phyloP scores from a whole-genome alignment of 2,888 invertebrate genomes.

The Leptinotarsa juncta region DNA sequence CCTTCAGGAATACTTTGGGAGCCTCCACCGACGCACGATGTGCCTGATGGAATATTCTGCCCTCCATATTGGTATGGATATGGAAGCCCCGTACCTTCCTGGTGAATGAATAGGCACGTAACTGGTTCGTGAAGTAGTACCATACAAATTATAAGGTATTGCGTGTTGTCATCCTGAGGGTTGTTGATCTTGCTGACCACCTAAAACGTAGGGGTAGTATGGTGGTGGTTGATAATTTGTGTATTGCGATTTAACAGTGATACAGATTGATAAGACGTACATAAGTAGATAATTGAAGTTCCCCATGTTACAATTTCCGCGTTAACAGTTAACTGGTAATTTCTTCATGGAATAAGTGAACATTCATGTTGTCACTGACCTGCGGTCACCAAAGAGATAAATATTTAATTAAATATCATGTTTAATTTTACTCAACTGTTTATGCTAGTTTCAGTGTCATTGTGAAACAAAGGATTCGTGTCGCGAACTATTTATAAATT shows the following conservation, averaged over 20 bases:
- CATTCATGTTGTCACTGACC: constrained; percentile 11
- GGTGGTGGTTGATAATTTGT: neutral
- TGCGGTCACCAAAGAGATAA: neutral
- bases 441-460: too few species aligned
- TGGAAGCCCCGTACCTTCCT: neutral
- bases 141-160: neutral
- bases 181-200: neutral
- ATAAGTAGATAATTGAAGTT: neutral
- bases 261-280: neutral
- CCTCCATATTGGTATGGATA: constrained; percentile 5
- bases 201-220: neutral
- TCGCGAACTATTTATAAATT: too few species aligned
- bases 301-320: constrained; percentile 5
- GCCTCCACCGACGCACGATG: too few species aligned
- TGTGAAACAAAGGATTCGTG: too few species aligned
- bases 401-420: neutral
- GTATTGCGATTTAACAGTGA: constrained; percentile 1
- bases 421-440: neutral
- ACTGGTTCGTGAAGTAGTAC: neutral
- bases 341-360: neutral
- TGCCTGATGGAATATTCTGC: neutral
- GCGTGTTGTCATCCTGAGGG: neutral
- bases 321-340: neutral
- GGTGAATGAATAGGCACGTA: neutral
- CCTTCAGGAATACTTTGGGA: neutral